phyloP scores from a whole-genome alignment of 2,888 invertebrate species.

The Agriotes lineatus region DNA sequence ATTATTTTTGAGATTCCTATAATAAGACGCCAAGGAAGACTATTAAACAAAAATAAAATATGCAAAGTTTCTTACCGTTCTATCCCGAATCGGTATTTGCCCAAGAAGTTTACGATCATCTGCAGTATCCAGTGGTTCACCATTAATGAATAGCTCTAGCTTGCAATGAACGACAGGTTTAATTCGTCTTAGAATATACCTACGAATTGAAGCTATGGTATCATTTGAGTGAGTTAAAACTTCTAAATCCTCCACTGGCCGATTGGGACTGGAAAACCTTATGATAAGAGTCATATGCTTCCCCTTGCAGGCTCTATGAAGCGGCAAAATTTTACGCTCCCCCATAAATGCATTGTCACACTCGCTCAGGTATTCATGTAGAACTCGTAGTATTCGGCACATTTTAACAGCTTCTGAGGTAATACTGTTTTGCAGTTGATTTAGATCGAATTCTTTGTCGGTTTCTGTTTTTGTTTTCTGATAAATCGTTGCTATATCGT shows the following conservation, averaged over 20 bases:
- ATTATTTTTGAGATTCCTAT: no score
- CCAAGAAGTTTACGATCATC: conserved; percentile 91
- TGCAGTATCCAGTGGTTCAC: conserved; percentile 86
- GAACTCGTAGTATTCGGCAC: conserved; percentile 93
- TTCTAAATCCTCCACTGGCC: conserved; percentile 92
- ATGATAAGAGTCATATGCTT: conserved; percentile 90
- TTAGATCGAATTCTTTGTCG: conserved; percentile 66
- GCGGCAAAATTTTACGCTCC: conserved; percentile 89
- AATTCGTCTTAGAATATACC: conserved; percentile 79
- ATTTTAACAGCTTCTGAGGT: conserved; percentile 83
- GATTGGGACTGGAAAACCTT: conserved; percentile 83
- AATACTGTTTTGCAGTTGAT: conserved; percentile 67
- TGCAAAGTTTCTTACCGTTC: conserved; percentile 83
- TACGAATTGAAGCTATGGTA: conserved; percentile 87
- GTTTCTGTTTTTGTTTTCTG: conserved; percentile 68
- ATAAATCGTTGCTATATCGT: conserved; percentile 82
- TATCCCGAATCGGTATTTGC: conserved; percentile 87
- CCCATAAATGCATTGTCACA: conserved; percentile 91
- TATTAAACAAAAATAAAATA: no score
- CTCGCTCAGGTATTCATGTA: conserved; percentile 95
- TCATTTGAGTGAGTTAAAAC: conserved; percentile 95
- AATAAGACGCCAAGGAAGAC: no score
- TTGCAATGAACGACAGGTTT: conserved; percentile 82
- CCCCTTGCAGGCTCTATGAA: conserved; percentile 90
- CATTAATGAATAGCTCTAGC: conserved; percentile 90